Evolutionary conservation across 2,113 vertebrate genomes (phyloP).

Genomic region (Antechinus stuartii): DNA sequence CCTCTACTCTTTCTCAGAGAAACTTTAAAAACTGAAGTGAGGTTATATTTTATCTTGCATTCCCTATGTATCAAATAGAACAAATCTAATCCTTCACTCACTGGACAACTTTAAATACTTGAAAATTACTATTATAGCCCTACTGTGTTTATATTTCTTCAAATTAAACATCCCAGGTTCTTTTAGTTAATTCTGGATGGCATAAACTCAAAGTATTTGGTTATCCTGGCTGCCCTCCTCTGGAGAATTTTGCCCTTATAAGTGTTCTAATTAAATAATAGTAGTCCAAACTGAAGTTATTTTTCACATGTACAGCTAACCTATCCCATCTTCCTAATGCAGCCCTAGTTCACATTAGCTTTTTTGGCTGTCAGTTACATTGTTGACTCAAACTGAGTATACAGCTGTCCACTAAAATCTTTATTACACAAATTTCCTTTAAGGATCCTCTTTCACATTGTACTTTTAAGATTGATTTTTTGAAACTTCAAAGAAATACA

Average conservation of each 20-base stretch:
- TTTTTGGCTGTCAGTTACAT: background rate
- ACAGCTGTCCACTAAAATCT: background rate
- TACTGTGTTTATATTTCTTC: background rate
- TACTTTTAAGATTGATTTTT: background rate
- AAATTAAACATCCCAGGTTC: background rate
- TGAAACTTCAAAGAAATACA: background rate
- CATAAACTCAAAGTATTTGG: background rate
- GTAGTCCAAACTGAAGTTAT: background rate
- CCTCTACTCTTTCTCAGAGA: background rate
- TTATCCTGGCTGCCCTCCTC: background rate
- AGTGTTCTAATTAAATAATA: background rate
- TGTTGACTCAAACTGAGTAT: background rate
- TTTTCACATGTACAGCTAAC: background rate
- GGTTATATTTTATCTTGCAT: background rate
- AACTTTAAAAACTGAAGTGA: background rate
- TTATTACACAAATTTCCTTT: background rate
- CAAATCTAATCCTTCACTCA: background rate
- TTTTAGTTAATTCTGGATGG: background rate
- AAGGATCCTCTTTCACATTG: background rate
- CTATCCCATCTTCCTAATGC: background rate
- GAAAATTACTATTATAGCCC: background rate
- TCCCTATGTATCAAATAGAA: background rate
- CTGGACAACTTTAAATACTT: background rate
- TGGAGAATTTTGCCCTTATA: background rate
- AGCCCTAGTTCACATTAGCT: background rate